These are phyloP conservation scores for Ciconia stormi DNA, from an alignment of 2,113 vertebrate species.

Conservation along the genomic window DNA sequence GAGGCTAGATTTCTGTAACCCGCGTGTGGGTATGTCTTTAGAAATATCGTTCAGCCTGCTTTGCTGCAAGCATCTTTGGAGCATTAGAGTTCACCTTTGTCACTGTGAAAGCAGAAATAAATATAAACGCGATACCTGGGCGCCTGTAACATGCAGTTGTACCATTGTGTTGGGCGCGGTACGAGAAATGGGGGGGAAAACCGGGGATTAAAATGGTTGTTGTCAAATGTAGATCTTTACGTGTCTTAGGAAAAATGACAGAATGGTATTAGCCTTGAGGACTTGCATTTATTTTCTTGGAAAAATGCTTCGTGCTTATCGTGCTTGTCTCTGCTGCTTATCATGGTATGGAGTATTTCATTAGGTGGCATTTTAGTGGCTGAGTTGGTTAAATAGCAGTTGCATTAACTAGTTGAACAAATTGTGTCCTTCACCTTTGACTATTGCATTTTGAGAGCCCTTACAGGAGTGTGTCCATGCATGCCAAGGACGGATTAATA, in stretches of 20 bases:
- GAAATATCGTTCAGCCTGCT: neutral
- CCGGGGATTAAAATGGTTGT: constrained; percentile 47
- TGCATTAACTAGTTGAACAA: constrained; percentile 44
- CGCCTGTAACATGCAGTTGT: neutral
- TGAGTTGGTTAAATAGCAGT: constrained; percentile 32
- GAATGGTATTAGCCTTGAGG: neutral
- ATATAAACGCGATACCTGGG: neutral
- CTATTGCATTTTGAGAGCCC: neutral
- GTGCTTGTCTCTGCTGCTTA: constrained; percentile 18
- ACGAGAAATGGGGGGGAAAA: neutral
- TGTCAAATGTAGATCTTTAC: constrained; percentile 5
- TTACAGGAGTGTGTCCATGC: constrained; percentile 1
- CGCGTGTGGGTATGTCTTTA: neutral
- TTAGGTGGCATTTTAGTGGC: constrained; percentile 42
- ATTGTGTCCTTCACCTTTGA: constrained; percentile 44
- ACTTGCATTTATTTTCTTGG: neutral
- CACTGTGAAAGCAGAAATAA: constrained; percentile 23
- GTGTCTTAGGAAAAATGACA: neutral
- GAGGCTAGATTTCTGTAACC: constrained; percentile 34
- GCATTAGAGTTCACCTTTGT: constrained; percentile 50
- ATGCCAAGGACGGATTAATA: constrained; percentile 27
- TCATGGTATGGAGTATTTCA: neutral
- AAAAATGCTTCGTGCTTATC: neutral
- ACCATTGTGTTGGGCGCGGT: constrained; percentile 59
- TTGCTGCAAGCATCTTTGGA: constrained; percentile 40